Base-by-base conservation (phyloP, 2,888 invertebrate species). In the Eupithecia centaureata region DNA sequence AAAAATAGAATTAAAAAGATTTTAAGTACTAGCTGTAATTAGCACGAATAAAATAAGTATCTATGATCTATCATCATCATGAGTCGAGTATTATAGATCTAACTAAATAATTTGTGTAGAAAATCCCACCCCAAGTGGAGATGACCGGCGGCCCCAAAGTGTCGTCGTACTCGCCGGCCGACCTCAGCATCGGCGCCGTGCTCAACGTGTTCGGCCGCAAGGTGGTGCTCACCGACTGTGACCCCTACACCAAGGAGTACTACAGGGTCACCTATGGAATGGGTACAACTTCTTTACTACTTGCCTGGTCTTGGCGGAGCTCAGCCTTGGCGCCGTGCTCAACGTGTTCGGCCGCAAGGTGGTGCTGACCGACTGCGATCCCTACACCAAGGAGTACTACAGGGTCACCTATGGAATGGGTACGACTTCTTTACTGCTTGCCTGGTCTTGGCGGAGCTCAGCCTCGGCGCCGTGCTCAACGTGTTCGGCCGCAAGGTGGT, bases 321-420 rank as follows among this genome's bases (percentile, higher is more conserved):
- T 99, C 30, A 95, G 95, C 51, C 96, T 98, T 71, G 98, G 98
- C 0, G 95, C 96, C 0, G 94, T 95, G 0, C 82, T 99, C 1
- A 97, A 97, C 82, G 95, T 97, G 5, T 98, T 95, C 81, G 98
- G 98, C 1, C 94, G 98, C 27, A 95, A 95, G 73, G 94, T 98
- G 27, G 94, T 97, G 0, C 87, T 99, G 0, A 96, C 95, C 0
- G 96, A 97, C 83, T 97, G 98, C 79, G 98, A 99, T 88, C 93
- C 95, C 1, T 98, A 96, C 78, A 98, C 98, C 0, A 96, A 95
- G 84, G 96, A 97, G 65, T 98, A 96, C 88, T 98, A 98, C 88
- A 92, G 95, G 2, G 94, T 94, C 65, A 96, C 96, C 71, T 95
- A 94, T 82, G 95, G 95, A 47, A 88, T 95, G n/a, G n/a, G n/a